Evolutionary conservation across 2,888 invertebrate genomes (phyloP).

Genomic region (Julus scanicus): DNA sequence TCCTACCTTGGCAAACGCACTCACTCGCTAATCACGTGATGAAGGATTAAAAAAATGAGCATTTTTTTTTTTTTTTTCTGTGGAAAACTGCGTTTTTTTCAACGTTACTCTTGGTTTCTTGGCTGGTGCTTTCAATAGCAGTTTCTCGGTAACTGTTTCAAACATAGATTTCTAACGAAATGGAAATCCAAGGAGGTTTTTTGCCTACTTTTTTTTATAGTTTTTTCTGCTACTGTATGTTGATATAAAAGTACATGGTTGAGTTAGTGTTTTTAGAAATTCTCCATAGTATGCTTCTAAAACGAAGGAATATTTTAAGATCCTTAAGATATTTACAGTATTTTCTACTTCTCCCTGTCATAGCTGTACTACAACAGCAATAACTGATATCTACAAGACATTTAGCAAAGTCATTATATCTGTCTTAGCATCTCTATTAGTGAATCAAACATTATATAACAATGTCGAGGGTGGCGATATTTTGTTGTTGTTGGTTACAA

Average conservation of each 20-base stretch:
- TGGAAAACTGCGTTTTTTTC: not conserved
- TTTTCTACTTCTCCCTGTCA: too few relatives aligned
- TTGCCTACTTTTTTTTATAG: not conserved
- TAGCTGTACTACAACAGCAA: too few relatives aligned
- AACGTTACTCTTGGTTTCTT: not conserved
- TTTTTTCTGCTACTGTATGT: not conserved
- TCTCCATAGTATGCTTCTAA: too few relatives aligned
- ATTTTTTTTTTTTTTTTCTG: not conserved
- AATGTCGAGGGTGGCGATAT: too few relatives aligned
- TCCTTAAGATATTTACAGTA: too few relatives aligned
- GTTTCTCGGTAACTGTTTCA: slow-evolving; percentile 5
- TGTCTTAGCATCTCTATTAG: too few relatives aligned
- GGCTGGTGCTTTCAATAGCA: not conserved
- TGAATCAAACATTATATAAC: too few relatives aligned
- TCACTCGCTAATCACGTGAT: not conserved
- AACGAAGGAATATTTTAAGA: too few relatives aligned
- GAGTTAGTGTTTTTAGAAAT: not conserved
- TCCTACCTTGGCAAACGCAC: not conserved
- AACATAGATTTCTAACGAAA: not conserved
- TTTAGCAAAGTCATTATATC: too few relatives aligned
- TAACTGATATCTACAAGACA: too few relatives aligned
- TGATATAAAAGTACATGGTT: not conserved
- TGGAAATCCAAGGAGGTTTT: not conserved
- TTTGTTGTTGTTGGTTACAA: too few relatives aligned
- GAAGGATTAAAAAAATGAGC: not conserved